phyloP scores from a whole-genome alignment of 2,888 invertebrate genomes.

The Brachylomia viminalis region DNA sequence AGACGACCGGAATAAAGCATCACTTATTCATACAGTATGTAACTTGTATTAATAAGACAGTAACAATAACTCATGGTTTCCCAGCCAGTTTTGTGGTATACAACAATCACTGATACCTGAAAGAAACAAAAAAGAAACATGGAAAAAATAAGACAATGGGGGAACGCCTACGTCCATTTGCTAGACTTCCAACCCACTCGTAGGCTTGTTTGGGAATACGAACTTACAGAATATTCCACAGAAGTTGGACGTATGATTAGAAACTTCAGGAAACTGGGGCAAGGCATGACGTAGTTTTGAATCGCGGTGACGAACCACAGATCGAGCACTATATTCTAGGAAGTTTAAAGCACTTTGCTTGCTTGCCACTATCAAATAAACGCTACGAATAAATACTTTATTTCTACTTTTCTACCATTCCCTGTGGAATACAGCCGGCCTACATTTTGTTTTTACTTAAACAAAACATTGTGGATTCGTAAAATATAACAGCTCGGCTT shows the following conservation, averaged over 20 bases:
- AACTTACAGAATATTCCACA: slow-evolving; percentile 60
- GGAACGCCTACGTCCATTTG: slow-evolving; percentile 61
- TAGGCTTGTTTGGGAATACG: slow-evolving; percentile 53
- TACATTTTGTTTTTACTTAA: slow-evolving; percentile 57
- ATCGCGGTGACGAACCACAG: slow-evolving; percentile 51
- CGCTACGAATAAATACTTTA: slow-evolving; percentile 38
- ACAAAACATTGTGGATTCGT: slow-evolving; percentile 56
- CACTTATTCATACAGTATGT: slow-evolving; percentile 31
- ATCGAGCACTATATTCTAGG: slow-evolving; percentile 36
- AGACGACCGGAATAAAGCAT: slow-evolving; percentile 20
- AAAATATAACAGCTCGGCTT: slow-evolving; percentile 50
- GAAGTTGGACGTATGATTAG: slow-evolving; percentile 57
- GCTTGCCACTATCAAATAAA: slow-evolving; percentile 39
- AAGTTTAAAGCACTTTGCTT: slow-evolving; percentile 46
- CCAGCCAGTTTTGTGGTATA: slow-evolving; percentile 24
- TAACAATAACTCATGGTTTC: slow-evolving; percentile 53
- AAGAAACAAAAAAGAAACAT: slow-evolving; percentile 49
- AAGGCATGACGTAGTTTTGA: slow-evolving; percentile 53
- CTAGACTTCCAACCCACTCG: slow-evolving; percentile 51
- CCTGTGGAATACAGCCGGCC: slow-evolving; percentile 49
- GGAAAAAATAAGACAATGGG: slow-evolving; percentile 64
- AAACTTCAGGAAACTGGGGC: slow-evolving; percentile 63
- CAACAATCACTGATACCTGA: slow-evolving; percentile 32
- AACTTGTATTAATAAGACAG: slow-evolving; percentile 19
- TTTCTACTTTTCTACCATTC: slow-evolving; percentile 20